Base-by-base conservation (phyloP, 1,140 invertebrate species). In the Pissodes strobi region DNA sequence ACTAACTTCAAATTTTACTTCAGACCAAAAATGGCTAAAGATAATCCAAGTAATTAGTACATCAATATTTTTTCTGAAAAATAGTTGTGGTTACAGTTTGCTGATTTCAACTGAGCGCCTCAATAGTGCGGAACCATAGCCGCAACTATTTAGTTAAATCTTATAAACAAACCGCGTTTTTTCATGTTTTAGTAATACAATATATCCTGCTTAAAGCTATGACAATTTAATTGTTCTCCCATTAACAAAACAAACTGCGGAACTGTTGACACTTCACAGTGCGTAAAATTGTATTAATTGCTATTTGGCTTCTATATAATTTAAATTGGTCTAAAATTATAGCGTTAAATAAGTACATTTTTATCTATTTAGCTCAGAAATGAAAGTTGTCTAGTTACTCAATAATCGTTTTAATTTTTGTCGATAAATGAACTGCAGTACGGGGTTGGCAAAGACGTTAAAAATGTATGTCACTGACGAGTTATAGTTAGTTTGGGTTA, bases 151-250 rank as follows among this genome's bases (percentile, higher is more conserved):
- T 52, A 52, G 17, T 52, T 52, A 52, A 30, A 19, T 15, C 30
- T 30, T 18, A 52, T 49, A 23, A 49, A 43, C 10, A 43, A 3
- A 43, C 39, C 15, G 12, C 27, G 30, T 52, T 52, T 48, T 49
- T 52, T 19, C 49, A 4, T 37, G 49, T 5, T 13, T 34, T n/a
- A 2, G 27, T 52, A 52, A 52, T 52, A 19, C 30, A 52, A 52
- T 52, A 52, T 52, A 52, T 52, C 49, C 49, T 52, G 49, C 30
- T 30, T 19, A 37, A 52, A 52, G 18, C 49, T 52, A 27, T 52
- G 49, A 52, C 49, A 52, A 52, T 52, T 52, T 52, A 52, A 52
- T 52, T 52, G 49, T 52, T 52, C 49, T 52, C 49, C 25, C 49
- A 52, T 52, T 52, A 52, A 27, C 27, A 15, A 27, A 52, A 52